A percentile compares a stretch with the other conserved stretches of the same genome.
Evolutionary conservation across 2,888 invertebrate species (phyloP).

Genomic region (Aromia moschata): DNA sequence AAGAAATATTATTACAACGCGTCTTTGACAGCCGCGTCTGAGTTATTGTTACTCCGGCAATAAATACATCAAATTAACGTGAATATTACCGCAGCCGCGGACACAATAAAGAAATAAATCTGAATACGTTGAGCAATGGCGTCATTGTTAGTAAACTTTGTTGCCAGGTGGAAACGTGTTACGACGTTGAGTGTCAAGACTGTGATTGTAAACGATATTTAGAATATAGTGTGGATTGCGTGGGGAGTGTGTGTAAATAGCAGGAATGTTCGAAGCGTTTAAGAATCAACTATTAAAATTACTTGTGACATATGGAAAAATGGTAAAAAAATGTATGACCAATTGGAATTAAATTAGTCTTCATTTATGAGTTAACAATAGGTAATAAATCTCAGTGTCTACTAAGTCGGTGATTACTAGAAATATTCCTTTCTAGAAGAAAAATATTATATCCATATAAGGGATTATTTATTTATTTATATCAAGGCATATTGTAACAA

Average conservation of each 20-base stretch:
- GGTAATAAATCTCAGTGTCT: no score
- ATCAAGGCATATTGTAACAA: no score
- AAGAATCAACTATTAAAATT: background rate
- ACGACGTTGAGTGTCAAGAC: slow-evolving; percentile 4
- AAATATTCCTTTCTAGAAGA: no score
- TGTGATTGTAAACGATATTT: slow-evolving; percentile 14
- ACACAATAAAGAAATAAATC: slow-evolving; percentile 19
- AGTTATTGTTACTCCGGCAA: slow-evolving; percentile 18
- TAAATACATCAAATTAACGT: slow-evolving; percentile 23
- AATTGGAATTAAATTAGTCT: no score
- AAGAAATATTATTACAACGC: slow-evolving; percentile 12
- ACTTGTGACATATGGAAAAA: no score
- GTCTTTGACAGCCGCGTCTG: slow-evolving; percentile 6
- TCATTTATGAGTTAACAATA: no score
- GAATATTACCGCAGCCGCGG: slow-evolving; percentile 9
- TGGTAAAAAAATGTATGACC: no score
- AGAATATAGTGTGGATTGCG: background rate
- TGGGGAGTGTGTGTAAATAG: background rate
- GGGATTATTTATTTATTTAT: no score
- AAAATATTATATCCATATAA: no score
- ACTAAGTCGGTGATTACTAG: no score
- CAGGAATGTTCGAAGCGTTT: background rate
- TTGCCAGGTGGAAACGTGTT: slow-evolving; percentile 14
- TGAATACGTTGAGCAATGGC: slow-evolving; percentile 17
- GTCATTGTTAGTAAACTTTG: slow-evolving; percentile 19